A percentile compares a stretch with the other conserved stretches of the same genome.
These are phyloP conservation scores for Chlorodrepanis virens DNA, from an alignment of 2,113 vertebrate species.

Conservation along the genomic window DNA sequence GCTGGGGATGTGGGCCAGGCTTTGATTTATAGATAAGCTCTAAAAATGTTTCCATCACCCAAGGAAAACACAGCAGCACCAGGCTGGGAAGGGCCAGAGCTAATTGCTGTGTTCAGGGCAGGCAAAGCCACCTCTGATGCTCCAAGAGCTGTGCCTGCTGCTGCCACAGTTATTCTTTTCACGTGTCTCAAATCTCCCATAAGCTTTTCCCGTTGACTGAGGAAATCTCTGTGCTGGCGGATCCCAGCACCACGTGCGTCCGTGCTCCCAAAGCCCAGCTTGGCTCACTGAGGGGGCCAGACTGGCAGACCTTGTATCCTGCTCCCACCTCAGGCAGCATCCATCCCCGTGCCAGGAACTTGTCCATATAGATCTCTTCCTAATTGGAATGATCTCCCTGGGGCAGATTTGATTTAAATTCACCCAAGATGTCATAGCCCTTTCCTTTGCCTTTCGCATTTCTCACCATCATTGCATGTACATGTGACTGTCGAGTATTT, in stretches of 20 bases:
- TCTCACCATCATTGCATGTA: accelerated
- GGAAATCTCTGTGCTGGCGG: not conserved
- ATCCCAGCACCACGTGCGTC: not conserved
- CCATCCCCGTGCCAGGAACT: not conserved
- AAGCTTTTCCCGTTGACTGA: conserved; percentile 1
- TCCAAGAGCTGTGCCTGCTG: not conserved
- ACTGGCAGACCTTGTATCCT: not conserved
- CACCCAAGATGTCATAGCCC: not conserved
- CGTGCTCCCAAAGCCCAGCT: not conserved
- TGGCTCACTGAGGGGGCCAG: no score
- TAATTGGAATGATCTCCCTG: not conserved
- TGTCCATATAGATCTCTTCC: not conserved
- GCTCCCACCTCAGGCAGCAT: not conserved
- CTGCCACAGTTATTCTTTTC: not conserved
- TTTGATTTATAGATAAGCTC: conserved; percentile 15
- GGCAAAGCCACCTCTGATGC: not conserved
- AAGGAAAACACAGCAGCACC: not conserved
- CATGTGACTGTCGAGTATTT: not conserved
- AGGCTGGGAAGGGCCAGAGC: not conserved
- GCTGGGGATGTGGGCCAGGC: not conserved
- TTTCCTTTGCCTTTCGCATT: not conserved
- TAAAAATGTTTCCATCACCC: not conserved
- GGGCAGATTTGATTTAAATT: not conserved
- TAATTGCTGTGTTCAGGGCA: not conserved
- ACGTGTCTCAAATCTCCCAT: conserved; percentile 20